phyloP scores from a whole-genome alignment of 2,113 vertebrate genomes.

The Xiphophorus maculatus region DNA sequence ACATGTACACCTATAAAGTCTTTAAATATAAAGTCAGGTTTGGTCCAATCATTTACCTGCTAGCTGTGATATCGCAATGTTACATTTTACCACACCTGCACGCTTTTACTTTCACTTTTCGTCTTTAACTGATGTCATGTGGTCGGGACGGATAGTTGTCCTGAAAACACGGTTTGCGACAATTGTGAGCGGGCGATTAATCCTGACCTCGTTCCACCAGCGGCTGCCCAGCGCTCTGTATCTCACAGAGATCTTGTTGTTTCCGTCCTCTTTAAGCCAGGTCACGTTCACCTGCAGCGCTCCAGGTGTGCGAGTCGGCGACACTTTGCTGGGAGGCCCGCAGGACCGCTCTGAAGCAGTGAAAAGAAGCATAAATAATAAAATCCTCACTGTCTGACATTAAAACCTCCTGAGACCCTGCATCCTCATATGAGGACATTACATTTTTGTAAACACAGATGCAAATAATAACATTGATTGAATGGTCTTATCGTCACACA shows the following conservation, averaged over 20 bases:
- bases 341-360: slow-evolving; percentile 66
- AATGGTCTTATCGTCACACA: too few species aligned
- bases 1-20: too few species aligned
- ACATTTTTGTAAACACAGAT: too few species aligned
- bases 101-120: not conserved
- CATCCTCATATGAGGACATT: too few species aligned
- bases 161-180: too few species aligned
- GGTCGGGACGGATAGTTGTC: not conserved
- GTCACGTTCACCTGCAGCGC: slow-evolving; percentile 44
- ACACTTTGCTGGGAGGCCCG: slow-evolving; percentile 34
- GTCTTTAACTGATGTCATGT: not conserved
- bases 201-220: slow-evolving; percentile 63
- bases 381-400: too few species aligned
- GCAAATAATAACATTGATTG: too few species aligned
- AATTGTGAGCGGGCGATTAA: not conserved
- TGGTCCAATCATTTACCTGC: too few species aligned
- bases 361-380: not conserved
- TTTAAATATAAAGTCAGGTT: too few species aligned
- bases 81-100: not conserved
- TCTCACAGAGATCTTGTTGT: slow-evolving; percentile 41
- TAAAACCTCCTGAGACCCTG: too few species aligned
- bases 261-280: slow-evolving; percentile 36
- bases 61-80: too few species aligned
- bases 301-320: slow-evolving; percentile 52
- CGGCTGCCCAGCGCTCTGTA: slow-evolving; percentile 45